These are phyloP conservation scores for Fregetta grallaria DNA, from an alignment of 2,113 vertebrate genomes.

Conservation along the genomic window DNA sequence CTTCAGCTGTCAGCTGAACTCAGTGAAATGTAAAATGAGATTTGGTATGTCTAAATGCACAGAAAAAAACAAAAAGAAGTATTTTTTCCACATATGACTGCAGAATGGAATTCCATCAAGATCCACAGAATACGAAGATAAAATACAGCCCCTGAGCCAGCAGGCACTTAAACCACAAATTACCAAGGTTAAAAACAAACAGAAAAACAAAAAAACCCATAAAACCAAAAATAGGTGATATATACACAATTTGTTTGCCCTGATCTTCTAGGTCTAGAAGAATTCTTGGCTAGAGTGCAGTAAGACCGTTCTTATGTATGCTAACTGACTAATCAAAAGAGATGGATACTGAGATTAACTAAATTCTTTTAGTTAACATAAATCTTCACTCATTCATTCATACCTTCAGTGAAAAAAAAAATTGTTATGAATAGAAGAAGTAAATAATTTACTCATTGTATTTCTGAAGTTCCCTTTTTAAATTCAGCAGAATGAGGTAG, in stretches of 20 bases:
- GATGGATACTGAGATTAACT: not conserved
- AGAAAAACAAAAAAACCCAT: not conserved
- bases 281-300: not conserved
- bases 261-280: not conserved
- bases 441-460: not conserved
- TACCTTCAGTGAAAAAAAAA: not conserved
- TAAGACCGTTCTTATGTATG: not conserved
- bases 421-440: not conserved
- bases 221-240: not conserved
- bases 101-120: not conserved
- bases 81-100: not conserved
- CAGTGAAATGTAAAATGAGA: constrained; percentile 15
- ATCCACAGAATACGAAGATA: not conserved
- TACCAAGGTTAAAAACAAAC: not conserved
- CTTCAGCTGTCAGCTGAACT: not conserved
- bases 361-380: not conserved
- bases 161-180: not conserved
- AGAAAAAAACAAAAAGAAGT: not conserved
- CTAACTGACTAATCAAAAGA: not conserved
- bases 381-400: not conserved
- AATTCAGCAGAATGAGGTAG: not conserved
- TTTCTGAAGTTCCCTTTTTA: not conserved
- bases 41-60: not conserved
- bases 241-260: not conserved
- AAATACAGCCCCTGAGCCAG: not conserved